These are phyloP conservation scores for Cynopterus brachyotis DNA, from an alignment of 2,113 vertebrate genomes.

Conservation along the genomic window DNA sequence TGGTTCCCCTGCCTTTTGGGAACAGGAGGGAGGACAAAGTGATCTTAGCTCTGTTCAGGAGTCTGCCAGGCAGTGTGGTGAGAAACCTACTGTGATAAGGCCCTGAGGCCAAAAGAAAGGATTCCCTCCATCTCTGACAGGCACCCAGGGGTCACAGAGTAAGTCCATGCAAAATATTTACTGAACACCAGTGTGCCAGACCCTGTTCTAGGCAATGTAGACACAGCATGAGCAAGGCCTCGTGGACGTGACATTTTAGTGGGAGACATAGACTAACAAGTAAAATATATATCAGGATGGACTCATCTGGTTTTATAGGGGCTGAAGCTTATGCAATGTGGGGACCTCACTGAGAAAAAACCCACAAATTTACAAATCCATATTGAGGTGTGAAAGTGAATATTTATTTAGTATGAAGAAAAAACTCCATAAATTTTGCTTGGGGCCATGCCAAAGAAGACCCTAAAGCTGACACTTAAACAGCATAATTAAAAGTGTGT, in stretches of 20 bases:
- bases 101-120: neutral
- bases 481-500: accelerated
- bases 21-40: neutral
- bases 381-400: neutral
- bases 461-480: neutral
- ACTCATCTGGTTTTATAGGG: neutral
- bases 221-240: neutral
- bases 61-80: neutral
- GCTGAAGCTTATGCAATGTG: neutral
- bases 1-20: neutral
- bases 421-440: neutral
- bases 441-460: neutral
- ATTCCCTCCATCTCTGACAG: neutral
- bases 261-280: neutral
- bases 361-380: neutral
- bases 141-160: neutral
- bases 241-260: neutral
- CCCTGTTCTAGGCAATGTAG: neutral
- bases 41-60: neutral
- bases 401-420: neutral
- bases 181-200: neutral
- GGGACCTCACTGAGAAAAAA: neutral
- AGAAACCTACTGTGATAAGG: neutral
- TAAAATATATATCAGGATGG: neutral
- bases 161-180: neutral